Evolutionary conservation across 2,113 vertebrate genomes (phyloP), one percentile per base, ranked within the genome.

Genomic region (Peucedramus taeniatus): DNA sequence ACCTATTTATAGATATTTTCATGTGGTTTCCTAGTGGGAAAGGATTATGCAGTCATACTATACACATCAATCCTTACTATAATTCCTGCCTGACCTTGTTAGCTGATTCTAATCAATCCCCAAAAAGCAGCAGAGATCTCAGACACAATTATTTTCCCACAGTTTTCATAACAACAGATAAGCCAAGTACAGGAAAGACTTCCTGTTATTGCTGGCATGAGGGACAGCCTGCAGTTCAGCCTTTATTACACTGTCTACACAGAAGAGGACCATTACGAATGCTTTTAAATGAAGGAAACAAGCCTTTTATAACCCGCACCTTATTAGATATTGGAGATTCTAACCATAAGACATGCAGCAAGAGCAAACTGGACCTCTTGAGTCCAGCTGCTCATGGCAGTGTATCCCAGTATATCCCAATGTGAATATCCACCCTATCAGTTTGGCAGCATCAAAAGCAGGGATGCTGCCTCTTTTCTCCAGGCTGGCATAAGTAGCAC

Each of bases 131-230:
- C 81, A 66, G 56, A 89, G 56, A 60, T 87, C 39, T 91, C 69
- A 82, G 81, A 82, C 51, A 94, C 68, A 89, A 87, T 87, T 81
- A 78, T 47, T 93, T 95, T 95, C 77, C 84, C 84, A 91, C 69
- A 66, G 44, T 81, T 89, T 93, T 91, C 81, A 84, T 75, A 84
- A 74, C 84, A 87, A 77, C 0, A 0, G 47, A 80, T 89, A 91
- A 57, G 72, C 65, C 81, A 84, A 81, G 60, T 45, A 78, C 87
- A 95, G 87, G 81, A 87, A 93, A 87, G 83, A 50, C 72, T 96
- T 96, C 87, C 77, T 96, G 87, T 95, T 95, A 75, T 39, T 89
- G 87, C 89, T 66, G 85, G 72, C 60, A 39, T 1, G 39, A 91
- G 60, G 31, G 63, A 50, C 18, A 93, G 64, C 33, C 64, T 83